A percentile compares a stretch with the other conserved stretches of the same genome.
Conservation (phyloP, 1,140 invertebrate species). For the Drosophila pseudoananassae region DNA sequence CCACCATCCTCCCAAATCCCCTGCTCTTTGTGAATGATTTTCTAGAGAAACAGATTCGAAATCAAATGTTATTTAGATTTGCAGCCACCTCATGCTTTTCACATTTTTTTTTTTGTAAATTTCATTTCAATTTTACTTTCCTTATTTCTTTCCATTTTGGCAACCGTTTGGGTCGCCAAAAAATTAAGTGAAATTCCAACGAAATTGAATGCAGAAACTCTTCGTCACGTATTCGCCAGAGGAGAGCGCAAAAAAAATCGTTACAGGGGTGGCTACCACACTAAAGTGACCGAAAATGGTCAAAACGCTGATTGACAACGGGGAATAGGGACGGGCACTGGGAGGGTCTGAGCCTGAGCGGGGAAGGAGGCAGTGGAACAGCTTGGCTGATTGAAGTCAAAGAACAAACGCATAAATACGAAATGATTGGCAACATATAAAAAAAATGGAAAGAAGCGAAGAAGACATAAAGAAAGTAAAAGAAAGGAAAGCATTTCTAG, state of each 20-base stretch:
- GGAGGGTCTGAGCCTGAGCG: no score
- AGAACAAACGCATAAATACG: slow-evolving; percentile 76
- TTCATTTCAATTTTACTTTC: slow-evolving; percentile 4
- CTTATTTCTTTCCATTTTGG: background rate
- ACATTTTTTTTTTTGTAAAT: background rate
- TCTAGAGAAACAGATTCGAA: slow-evolving; percentile 26
- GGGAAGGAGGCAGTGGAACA: slow-evolving; percentile 4
- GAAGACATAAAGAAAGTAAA: slow-evolving; percentile 25
- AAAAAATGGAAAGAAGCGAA: slow-evolving; percentile 11
- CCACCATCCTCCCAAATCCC: background rate
- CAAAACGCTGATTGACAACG: slow-evolving; percentile 66
- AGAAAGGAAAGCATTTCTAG: slow-evolving; percentile 2
- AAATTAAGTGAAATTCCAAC: slow-evolving; percentile 49
- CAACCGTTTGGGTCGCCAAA: slow-evolving; percentile 20
- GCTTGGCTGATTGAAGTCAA: slow-evolving; percentile 48
- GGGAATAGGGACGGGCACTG: slow-evolving; percentile 5
- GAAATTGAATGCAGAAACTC: slow-evolving; percentile 33
- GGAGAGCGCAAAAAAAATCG: background rate
- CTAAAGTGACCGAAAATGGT: slow-evolving; percentile 55
- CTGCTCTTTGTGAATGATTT: slow-evolving; percentile 17
- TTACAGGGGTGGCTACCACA: slow-evolving; percentile 13
- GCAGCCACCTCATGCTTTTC: background rate
- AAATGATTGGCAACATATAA: slow-evolving; percentile 75
- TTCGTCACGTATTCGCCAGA: slow-evolving; percentile 5
- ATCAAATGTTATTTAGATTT: slow-evolving; percentile 46